Percentiles rank a stretch among this genome's conserved stretches.
Conservation (phyloP, 2,888 invertebrate genomes). For the Pyralis farinalis region DNA sequence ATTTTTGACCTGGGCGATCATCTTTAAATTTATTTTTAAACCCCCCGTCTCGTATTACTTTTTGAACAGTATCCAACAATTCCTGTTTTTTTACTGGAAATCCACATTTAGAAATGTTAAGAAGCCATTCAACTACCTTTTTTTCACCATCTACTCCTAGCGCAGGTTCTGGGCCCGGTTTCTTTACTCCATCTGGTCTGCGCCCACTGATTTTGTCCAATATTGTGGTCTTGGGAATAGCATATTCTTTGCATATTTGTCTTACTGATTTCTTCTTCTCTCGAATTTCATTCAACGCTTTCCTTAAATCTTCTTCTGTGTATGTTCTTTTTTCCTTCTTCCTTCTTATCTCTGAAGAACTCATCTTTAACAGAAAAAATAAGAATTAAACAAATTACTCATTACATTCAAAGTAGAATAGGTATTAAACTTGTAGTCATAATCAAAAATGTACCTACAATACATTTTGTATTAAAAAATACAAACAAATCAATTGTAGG, state of each 20-base stretch:
- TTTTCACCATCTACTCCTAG: constrained; percentile 13
- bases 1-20: too few species aligned
- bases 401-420: too few species aligned
- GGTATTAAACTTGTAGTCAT: too few species aligned
- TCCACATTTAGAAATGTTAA: constrained; percentile 29
- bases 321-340: too few species aligned
- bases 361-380: too few species aligned
- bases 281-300: constrained; percentile 19
- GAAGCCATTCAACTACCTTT: constrained; percentile 28
- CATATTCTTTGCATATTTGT: constrained; percentile 21
- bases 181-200: constrained; percentile 8
- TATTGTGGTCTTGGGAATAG: constrained; percentile 20
- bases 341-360: too few species aligned
- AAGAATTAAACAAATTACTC: too few species aligned
- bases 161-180: constrained; percentile 16
- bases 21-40: constrained; percentile 15
- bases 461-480: too few species aligned
- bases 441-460: too few species aligned
- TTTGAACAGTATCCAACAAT: constrained; percentile 28
- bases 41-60: constrained; percentile 16
- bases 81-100: constrained; percentile 32
- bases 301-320: constrained; percentile 12
- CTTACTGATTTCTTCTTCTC: not conserved
- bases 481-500: too few species aligned
- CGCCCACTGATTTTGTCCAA: constrained; percentile 20